A percentile compares a stretch with the other conserved stretches of the same genome.
These are phyloP conservation scores for Drosophila subpulchrella DNA, from an alignment of 1,140 invertebrate species.

Conservation along the genomic window DNA sequence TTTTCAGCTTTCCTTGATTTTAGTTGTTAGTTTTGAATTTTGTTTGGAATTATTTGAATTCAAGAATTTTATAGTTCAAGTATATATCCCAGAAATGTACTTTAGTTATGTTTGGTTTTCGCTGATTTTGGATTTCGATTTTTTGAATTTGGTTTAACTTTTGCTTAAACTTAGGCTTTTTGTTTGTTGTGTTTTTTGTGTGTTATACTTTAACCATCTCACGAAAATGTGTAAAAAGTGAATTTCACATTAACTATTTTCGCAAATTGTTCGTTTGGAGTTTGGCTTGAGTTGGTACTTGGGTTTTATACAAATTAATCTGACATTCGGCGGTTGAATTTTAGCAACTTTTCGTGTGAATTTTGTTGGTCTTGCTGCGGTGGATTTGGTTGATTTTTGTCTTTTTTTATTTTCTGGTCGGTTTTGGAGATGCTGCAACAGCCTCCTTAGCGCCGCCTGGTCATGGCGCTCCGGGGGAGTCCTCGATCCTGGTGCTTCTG, in stretches of 20 bases:
- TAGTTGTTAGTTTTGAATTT: constrained; percentile 48
- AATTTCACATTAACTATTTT: constrained; percentile 41
- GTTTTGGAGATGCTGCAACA: constrained; percentile 60
- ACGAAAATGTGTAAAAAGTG: constrained; percentile 48
- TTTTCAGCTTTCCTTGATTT: constrained; percentile 35
- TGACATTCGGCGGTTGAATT: constrained; percentile 76
- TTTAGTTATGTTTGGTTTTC: constrained; percentile 9
- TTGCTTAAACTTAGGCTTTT: constrained; percentile 22
- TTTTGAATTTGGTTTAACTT: constrained; percentile 35
- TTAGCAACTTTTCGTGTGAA: constrained; percentile 55
- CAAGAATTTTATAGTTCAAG: constrained; percentile 15
- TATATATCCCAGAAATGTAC: constrained; percentile 11
- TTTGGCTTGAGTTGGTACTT: constrained; percentile 36
- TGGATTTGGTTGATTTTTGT: constrained; percentile 23
- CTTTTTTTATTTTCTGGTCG: not conserved
- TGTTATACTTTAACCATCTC: constrained; percentile 65
- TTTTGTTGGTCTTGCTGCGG: constrained; percentile 48
- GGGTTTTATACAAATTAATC: constrained; percentile 74
- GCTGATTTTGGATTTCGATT: constrained; percentile 23
- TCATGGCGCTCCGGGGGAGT: constrained; percentile 58
- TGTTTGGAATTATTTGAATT: constrained; percentile 25
- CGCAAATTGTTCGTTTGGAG: constrained; percentile 44
- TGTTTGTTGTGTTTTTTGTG: constrained; percentile 40
- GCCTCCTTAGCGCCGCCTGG: constrained; percentile 60
- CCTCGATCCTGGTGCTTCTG: constrained; percentile 60